Base-by-base conservation (phyloP, 2,113 vertebrate species). In the Rhombomys opimus region DNA sequence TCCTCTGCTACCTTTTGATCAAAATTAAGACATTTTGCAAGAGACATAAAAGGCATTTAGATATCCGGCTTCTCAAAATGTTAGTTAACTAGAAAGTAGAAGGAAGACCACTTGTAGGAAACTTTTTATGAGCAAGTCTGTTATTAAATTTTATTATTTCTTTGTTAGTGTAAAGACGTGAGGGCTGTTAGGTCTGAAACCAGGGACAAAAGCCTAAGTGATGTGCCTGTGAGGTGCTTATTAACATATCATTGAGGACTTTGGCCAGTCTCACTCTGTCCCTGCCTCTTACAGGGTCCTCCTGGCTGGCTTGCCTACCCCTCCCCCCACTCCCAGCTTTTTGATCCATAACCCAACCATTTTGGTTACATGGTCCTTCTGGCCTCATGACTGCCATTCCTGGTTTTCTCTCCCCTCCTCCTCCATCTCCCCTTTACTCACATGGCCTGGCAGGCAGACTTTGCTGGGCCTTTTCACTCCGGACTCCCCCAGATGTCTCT, bases 11-110 rank as follows among this genome's bases (percentile, higher is more conserved):
- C 32, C 30, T 85, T 94, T 65, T 95, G 5, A 50, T 84, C 22
- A 87, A 94, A 95, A 95, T 92, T 94, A 95, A 91, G 32, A 76
- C 85, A 50, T 90, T 76, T 95, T 92, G 11, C 85, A 35, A 95
- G 46, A 65, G 2, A 52, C n/a, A 3, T 63, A 65, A 75, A 85
- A 91, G 3, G 0, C 25, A 46, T 86, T 90, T 63, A 90, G 38
- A 59, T 92, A 52, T 61, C 81, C 46, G 88, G 12, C 23, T 87
- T 92, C n/a, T 94, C 57, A 68, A 89, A 20, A 59, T 15, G 3
- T 89, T 91, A 89, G 59, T n/a, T 89, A 59, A 93, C 30, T 73
- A 73, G n/a, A 88, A 86, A 70, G 22, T 95, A 80, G 90, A 93
- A 84, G 22, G 76, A 22, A 22, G 13, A 68, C 22, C 35, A 92